Conservation (phyloP, 2,113 vertebrate genomes). For the Tenrec ecaudatus region DNA sequence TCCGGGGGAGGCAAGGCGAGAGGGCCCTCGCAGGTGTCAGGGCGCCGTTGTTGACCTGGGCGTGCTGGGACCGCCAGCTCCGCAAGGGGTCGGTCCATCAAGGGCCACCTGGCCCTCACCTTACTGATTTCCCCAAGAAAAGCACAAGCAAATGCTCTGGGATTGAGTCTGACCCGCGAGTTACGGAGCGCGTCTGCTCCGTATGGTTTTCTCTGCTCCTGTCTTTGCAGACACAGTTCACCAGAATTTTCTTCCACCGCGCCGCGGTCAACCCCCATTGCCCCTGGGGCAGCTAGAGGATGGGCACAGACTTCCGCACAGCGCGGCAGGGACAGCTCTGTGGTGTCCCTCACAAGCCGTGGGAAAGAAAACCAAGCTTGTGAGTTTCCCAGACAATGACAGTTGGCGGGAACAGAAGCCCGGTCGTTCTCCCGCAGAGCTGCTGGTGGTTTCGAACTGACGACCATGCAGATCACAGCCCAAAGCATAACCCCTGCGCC, state of each 20-base stretch:
- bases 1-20: too few species aligned
- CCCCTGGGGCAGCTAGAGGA: background rate
- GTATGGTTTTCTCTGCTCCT: background rate
- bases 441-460: too few species aligned
- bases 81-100: background rate
- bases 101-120: too few species aligned
- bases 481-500: too few species aligned
- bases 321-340: background rate
- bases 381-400: too few species aligned
- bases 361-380: background rate
- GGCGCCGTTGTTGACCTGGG: background rate
- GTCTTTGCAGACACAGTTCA: background rate
- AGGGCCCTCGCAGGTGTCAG: fast-evolving
- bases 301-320: background rate
- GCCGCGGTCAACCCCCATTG: background rate
- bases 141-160: background rate
- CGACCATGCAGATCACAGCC: too few species aligned
- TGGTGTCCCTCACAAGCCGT: constrained; percentile 12
- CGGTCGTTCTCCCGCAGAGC: too few species aligned
- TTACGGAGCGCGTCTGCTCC: background rate
- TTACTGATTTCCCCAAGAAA: constrained; percentile 2
- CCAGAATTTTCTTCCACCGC: background rate
- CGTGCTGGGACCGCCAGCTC: background rate
- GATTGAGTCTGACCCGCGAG: background rate
- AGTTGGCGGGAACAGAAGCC: too few species aligned